A percentile compares a stretch with the other conserved stretches of the same genome.
Evolutionary conservation across 2,113 vertebrate genomes (phyloP).

Genomic region (Cyphomyrus discorhynchus): DNA sequence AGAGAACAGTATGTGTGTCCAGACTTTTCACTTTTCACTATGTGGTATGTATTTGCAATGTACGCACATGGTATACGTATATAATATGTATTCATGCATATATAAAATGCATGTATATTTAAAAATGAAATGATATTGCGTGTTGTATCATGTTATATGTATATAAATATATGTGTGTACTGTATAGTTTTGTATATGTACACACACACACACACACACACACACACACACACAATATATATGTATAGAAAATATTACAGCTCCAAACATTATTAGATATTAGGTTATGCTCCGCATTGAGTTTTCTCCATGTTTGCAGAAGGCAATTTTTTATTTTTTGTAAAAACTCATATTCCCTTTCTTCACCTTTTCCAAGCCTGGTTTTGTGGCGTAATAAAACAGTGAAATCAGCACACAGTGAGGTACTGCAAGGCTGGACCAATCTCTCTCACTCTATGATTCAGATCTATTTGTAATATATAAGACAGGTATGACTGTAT

Average conservation of each 20-base stretch:
- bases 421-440: background rate
- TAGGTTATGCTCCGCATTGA: background rate
- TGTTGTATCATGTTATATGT: too few relatives aligned
- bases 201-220: too few relatives aligned
- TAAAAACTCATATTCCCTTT: background rate
- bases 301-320: background rate
- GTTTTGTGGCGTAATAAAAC: background rate
- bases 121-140: too few relatives aligned
- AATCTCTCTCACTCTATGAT: background rate
- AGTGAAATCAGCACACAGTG: background rate
- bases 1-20: background rate
- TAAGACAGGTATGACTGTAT: too few relatives aligned
- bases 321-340: background rate
- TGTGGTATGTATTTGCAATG: background rate
- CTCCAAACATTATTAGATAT: constrained; percentile 9
- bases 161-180: too few relatives aligned
- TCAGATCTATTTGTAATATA: background rate
- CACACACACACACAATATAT: too few relatives aligned
- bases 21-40: background rate
- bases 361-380: background rate
- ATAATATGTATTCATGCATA: background rate
- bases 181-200: too few relatives aligned
- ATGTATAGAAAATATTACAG: background rate
- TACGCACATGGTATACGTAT: background rate
- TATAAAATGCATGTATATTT: background rate